Percentiles rank a stretch among this genome's conserved stretches.
Conservation (phyloP, 1,140 invertebrate genomes). For the Camponotus pennsylvanicus region DNA sequence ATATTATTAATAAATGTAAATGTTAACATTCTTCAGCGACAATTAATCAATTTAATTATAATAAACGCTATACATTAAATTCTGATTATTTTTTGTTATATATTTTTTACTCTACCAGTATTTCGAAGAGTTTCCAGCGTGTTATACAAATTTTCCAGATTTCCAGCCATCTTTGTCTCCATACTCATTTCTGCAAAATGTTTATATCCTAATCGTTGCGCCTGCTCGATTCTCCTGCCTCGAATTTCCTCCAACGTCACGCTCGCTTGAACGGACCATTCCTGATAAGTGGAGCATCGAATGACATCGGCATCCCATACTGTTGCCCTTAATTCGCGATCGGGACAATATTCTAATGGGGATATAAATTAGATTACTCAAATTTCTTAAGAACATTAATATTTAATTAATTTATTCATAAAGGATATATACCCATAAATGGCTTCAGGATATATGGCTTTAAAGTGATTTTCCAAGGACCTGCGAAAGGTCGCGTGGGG, state of each 20-base stretch:
- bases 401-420: slow-evolving; percentile 6
- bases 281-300: slow-evolving; percentile 89
- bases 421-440: slow-evolving; percentile 85
- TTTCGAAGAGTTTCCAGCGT: slow-evolving; percentile 91
- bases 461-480: slow-evolving; percentile 93
- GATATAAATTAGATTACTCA: slow-evolving; percentile 15
- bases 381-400: neutral
- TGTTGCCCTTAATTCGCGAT: slow-evolving; percentile 92
- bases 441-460: slow-evolving; percentile 90
- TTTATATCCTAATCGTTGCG: slow-evolving; percentile 92
- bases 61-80: slow-evolving; percentile 47
- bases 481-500: slow-evolving; percentile 87
- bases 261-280: slow-evolving; percentile 90
- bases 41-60: neutral
- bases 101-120: slow-evolving; percentile 83
- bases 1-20: neutral
- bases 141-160: slow-evolving; percentile 91
- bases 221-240: slow-evolving; percentile 89
- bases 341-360: slow-evolving; percentile 91
- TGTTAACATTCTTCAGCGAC: neutral
- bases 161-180: slow-evolving; percentile 97
- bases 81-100: neutral
- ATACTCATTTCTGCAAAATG: slow-evolving; percentile 95
- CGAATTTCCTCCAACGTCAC: slow-evolving; percentile 93
- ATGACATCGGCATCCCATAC: slow-evolving; percentile 92